Conservation (phyloP, 2,113 vertebrate genomes). For the Corythoichthys haematopterus region DNA sequence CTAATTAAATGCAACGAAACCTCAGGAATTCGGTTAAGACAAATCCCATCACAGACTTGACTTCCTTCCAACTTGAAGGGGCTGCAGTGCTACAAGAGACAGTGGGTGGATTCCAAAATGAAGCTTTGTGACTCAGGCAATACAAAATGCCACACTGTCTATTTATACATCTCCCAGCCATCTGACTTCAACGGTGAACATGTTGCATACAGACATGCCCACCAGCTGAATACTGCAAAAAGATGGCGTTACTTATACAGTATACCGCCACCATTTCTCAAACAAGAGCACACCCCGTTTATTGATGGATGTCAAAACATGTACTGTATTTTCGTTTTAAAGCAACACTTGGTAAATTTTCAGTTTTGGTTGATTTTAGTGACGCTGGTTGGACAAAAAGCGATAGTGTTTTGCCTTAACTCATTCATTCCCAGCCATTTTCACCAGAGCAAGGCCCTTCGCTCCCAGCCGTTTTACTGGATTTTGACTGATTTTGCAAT, state of each 20-base stretch:
- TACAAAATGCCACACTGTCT: constrained; percentile 28
- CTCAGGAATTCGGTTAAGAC: constrained; percentile 25
- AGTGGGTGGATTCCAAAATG: constrained; percentile 51
- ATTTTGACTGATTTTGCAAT: no score
- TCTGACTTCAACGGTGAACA: constrained; percentile 25
- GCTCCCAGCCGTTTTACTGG: no score
- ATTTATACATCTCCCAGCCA: constrained; percentile 36
- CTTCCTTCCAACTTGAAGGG: constrained; percentile 52
- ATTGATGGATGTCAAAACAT: no score
- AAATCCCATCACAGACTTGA: constrained; percentile 46
- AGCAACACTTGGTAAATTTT: no score
- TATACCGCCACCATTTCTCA: no score
- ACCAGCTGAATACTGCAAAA: neutral
- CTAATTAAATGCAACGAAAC: constrained; percentile 30
- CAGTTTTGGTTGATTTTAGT: no score
- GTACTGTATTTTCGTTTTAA: no score
- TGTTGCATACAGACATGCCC: constrained; percentile 14
- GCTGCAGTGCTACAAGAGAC: constrained; percentile 48
- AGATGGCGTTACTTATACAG: neutral
- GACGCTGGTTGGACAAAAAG: no score
- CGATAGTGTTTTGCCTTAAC: no score
- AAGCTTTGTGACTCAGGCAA: constrained; percentile 51
- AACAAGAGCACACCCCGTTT: no score
- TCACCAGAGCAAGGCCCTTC: no score
- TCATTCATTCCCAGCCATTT: no score